Percentiles rank a stretch among this genome's conserved stretches.
Evolutionary conservation across 2,797 vertebrate species (phyloP).

Genomic region (Argya squamiceps): DNA sequence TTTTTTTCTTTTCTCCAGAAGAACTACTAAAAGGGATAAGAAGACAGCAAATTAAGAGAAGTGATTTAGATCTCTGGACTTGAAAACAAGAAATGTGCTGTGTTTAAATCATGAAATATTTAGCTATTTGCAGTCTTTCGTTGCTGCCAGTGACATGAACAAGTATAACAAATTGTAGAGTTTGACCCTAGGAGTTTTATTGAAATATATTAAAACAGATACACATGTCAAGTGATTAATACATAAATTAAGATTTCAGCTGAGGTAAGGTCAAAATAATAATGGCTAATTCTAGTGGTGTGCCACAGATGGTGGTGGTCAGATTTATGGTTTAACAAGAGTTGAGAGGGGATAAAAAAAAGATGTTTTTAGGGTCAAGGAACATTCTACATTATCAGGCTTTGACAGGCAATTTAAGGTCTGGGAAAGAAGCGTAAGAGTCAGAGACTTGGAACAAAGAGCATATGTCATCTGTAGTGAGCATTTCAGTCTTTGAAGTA

Average conservation of each 20-base stretch:
- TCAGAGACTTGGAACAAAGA: conserved; percentile 28
- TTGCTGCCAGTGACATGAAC: neutral
- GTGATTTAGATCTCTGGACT: neutral
- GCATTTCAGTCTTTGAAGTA: conserved; percentile 7
- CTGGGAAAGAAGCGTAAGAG: conserved; percentile 15
- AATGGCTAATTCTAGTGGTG: neutral
- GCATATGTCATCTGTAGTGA: neutral
- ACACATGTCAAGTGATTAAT: neutral
- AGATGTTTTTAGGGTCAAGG: conserved; percentile 23
- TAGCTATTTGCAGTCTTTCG: neutral
- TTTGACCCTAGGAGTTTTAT: neutral
- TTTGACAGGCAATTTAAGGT: conserved; percentile 54
- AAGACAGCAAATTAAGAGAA: neutral
- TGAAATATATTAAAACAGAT: neutral
- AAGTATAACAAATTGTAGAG: neutral
- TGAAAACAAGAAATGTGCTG: neutral
- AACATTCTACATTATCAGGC: neutral
- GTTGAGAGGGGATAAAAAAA: neutral
- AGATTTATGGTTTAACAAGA: conserved; percentile 25
- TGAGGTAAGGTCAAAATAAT: conserved; percentile 19
- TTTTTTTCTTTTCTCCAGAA: neutral
- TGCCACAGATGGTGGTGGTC: neutral
- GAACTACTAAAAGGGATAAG: neutral
- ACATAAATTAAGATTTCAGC: conserved; percentile 38
- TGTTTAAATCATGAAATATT: conserved; percentile 27